phyloP scores from a whole-genome alignment of 2,797 vertebrate genomes.

The Protosalanx chinensis region DNA sequence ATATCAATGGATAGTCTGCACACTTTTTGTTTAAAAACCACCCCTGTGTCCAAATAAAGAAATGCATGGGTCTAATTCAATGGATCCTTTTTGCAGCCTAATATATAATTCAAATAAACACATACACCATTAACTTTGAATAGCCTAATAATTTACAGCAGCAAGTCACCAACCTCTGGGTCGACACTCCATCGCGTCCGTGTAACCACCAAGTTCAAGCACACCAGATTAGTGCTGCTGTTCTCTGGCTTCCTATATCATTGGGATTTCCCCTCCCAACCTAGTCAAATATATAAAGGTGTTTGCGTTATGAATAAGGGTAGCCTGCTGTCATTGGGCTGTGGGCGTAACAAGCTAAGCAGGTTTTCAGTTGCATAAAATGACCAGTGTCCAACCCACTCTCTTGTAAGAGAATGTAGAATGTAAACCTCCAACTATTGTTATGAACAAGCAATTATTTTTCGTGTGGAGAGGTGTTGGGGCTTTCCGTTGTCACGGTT shows the following conservation, averaged over 20 bases:
- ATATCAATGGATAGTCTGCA: too few species aligned
- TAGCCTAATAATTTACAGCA: not conserved
- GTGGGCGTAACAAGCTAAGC: constrained; percentile 37
- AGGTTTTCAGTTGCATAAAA: constrained; percentile 26
- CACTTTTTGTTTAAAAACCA: too few species aligned
- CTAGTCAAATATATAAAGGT: not conserved
- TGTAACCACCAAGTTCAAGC: constrained; percentile 14
- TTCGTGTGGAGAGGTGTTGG: not conserved
- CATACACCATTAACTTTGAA: too few species aligned
- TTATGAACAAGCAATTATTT: not conserved
- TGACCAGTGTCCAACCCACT: too few species aligned
- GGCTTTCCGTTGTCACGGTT: too few species aligned
- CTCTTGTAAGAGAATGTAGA: not conserved
- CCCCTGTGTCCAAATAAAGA: too few species aligned
- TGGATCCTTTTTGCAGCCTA: not conserved
- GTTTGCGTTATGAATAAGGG: not conserved
- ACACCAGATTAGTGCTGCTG: constrained; percentile 12
- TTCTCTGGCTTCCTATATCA: not conserved
- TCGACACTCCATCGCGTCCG: constrained; percentile 44
- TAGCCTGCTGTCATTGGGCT: not conserved
- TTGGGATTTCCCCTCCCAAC: not conserved
- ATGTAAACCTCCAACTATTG: not conserved
- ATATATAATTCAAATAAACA: not conserved
- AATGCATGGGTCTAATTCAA: not conserved
- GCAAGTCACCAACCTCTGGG: constrained; percentile 47